Percentiles rank a stretch among this genome's conserved stretches.
Conservation (phyloP, 30 jellyfish, hydroid and myxozoan species). For the Aurelia sp. region DNA sequence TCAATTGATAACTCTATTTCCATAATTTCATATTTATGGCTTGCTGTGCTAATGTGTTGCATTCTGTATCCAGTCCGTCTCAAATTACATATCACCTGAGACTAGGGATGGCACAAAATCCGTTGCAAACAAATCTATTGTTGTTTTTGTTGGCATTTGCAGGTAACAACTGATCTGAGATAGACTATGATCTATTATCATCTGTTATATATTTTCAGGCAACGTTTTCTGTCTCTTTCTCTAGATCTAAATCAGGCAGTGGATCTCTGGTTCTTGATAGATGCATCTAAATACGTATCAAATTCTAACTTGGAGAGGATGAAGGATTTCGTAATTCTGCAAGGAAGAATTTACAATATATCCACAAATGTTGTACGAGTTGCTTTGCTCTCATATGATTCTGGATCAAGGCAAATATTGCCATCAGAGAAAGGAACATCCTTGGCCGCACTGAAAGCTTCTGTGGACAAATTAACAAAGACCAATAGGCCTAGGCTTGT, state of each 20-base stretch:
- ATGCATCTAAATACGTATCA: constrained; percentile 40
- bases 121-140: no score
- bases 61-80: not conserved
- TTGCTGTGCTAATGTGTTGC: no score
- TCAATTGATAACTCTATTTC: no score
- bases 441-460: not conserved
- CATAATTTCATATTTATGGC: no score
- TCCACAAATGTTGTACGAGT: constrained; percentile 3
- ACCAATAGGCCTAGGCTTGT: constrained; percentile 26
- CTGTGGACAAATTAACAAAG: not conserved
- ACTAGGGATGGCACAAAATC: no score
- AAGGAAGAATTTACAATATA: constrained; percentile 2
- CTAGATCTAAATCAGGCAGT: constrained; percentile 34
- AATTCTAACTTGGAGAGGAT: constrained; percentile 9
- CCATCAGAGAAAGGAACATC: constrained; percentile 26
- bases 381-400: constrained; percentile 16
- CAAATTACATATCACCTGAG: no score
- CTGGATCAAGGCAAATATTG: not conserved
- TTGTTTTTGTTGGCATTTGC: no score
- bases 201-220: no score
- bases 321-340: constrained; percentile 6
- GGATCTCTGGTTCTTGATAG: constrained; percentile 53
- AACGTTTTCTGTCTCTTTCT: not conserved
- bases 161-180: no score
- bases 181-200: not conserved